These are phyloP conservation scores for Drosophila borealis DNA, from an alignment of 2,888 invertebrate species.

Conservation along the genomic window DNA sequence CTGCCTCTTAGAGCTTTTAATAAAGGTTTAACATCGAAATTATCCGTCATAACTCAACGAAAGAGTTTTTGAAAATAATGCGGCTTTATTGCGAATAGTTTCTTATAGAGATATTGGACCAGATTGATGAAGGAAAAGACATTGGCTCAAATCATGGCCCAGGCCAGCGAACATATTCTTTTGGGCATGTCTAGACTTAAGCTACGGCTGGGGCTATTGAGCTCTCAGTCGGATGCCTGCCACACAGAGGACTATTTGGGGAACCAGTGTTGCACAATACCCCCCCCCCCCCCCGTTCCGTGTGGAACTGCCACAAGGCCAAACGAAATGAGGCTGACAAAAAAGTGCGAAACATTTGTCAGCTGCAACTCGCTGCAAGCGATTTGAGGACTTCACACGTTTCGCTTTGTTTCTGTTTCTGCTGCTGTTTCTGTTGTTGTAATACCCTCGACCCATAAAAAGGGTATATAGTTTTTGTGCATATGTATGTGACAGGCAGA, in stretches of 20 bases:
- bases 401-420: slow-evolving; percentile 40
- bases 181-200: too few relatives aligned
- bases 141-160: too few relatives aligned
- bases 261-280: neutral
- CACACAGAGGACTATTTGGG: neutral
- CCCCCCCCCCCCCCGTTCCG: neutral
- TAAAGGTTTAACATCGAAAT: too few relatives aligned
- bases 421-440: slow-evolving; percentile 10
- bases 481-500: neutral
- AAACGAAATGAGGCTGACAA: slow-evolving; percentile 46
- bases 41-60: too few relatives aligned
- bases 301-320: slow-evolving; percentile 53
- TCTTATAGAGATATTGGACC: too few relatives aligned
- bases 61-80: too few relatives aligned
- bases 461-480: neutral
- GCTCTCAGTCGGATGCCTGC: too few relatives aligned
- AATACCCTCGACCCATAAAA: neutral
- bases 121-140: too few relatives aligned
- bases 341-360: slow-evolving; percentile 65
- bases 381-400: slow-evolving; percentile 69
- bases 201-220: too few relatives aligned
- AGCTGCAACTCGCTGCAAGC: slow-evolving; percentile 51
- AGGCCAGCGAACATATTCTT: too few relatives aligned
- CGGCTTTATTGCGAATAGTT: too few relatives aligned
- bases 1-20: too few relatives aligned